Evolutionary conservation across 2,888 invertebrate genomes (phyloP).

Genomic region (Strigamia transsilvanica): DNA sequence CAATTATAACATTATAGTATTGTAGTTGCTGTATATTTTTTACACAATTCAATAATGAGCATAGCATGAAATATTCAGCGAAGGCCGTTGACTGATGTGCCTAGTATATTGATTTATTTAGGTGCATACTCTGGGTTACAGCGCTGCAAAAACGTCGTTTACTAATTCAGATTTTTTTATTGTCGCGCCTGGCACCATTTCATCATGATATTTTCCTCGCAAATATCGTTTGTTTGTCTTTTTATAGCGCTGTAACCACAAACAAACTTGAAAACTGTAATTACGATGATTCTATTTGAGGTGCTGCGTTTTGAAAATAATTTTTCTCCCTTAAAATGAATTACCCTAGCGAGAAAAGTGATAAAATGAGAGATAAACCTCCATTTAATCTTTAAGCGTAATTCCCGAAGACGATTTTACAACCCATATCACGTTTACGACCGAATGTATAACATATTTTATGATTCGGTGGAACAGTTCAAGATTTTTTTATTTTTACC

Average conservation of each 20-base stretch:
- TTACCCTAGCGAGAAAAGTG: background rate
- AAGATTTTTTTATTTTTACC: background rate
- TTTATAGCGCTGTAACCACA: background rate
- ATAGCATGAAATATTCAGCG: slow-evolving; percentile 26
- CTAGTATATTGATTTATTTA: slow-evolving; percentile 6
- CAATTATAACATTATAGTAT: no score
- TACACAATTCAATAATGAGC: no score
- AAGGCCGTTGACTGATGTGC: slow-evolving; percentile 36
- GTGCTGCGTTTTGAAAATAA: background rate
- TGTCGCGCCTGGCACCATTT: background rate
- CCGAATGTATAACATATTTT: slow-evolving; percentile 20
- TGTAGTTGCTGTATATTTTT: no score
- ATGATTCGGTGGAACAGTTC: slow-evolving; percentile 29
- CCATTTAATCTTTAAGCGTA: background rate
- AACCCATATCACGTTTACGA: slow-evolving; percentile 36
- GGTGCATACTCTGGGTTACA: background rate
- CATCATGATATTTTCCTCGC: no score
- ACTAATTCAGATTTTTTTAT: background rate
- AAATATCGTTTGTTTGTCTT: no score
- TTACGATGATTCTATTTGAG: background rate
- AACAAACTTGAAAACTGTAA: background rate
- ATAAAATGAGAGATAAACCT: slow-evolving; percentile 4
- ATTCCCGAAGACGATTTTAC: slow-evolving; percentile 7
- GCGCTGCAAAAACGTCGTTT: background rate
- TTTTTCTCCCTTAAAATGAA: background rate